A percentile compares a stretch with the other conserved stretches of the same genome.
phyloP scores from a whole-genome alignment of 2,888 invertebrate genomes.

The Cryptops parisi region DNA sequence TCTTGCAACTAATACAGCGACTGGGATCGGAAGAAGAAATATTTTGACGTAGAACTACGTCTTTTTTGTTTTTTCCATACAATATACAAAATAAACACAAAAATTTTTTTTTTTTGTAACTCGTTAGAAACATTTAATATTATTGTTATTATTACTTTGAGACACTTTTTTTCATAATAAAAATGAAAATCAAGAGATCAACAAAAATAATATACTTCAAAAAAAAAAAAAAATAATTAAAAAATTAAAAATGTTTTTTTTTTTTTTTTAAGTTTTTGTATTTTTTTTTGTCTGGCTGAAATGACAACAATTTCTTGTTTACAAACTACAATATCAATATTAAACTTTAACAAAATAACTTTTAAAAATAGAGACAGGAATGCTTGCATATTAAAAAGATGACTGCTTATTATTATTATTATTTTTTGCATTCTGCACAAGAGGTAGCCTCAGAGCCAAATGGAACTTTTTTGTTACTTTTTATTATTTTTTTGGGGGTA shows the following conservation, averaged over 20 bases:
- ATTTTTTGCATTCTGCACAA: slow-evolving; percentile 14
- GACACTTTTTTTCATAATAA: background rate
- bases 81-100: no score
- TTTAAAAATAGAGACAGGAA: slow-evolving; percentile 15
- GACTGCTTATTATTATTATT: no score
- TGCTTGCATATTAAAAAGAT: slow-evolving; percentile 12
- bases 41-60: no score
- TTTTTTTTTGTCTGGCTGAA: background rate
- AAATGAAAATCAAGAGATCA: slow-evolving; percentile 10
- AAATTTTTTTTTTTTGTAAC: background rate
- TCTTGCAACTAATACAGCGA: no score
- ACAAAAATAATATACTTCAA: slow-evolving; percentile 13
- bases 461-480: slow-evolving; percentile 1
- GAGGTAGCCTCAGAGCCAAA: slow-evolving; percentile 13
- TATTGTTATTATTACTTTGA: slow-evolving; percentile 3
- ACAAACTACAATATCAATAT: slow-evolving; percentile 10
- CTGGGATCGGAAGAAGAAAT: no score
- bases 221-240: no score
- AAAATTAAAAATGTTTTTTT: background rate
- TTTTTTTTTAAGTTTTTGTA: background rate
- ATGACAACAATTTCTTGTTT: slow-evolving; percentile 1
- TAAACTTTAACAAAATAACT: slow-evolving; percentile 15
- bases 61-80: no score
- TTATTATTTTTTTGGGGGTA: background rate
- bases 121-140: background rate